Base-by-base conservation (phyloP, 2,113 vertebrate genomes). In the Trichomycterus rosablanca region DNA sequence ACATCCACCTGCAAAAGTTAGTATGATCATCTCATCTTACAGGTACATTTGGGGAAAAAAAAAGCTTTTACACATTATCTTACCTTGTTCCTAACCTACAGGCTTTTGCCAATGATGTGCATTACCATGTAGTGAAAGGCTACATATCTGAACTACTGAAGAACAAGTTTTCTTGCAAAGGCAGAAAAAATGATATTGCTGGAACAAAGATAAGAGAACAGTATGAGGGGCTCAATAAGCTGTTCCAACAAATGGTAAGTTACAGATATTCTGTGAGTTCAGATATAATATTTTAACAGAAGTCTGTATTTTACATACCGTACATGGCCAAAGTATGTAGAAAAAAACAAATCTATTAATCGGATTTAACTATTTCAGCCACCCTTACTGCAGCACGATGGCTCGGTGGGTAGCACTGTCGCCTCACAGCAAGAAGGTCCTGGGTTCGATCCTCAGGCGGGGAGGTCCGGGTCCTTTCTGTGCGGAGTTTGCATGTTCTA, bases 161-260 rank as follows among this genome's bases (percentile, higher is more conserved):
- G 15, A 63, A 54, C 22, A 63, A 68, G 28, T 68, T 49, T 14
- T 72, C 65, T 11, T 72, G 70, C 35, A 72, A 68, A 68, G 66
- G 61, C 28, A 28, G 0, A 4, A 72, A 59, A 22, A 68, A 68
- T 9, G 42, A 64, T 7, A 14, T 12, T 20, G 70, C 65, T 44
- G 70, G 64, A 2, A 7, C 11, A 26, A 68, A 72, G 26, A 35
- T 72, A 1, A 49, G 18, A 53, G 8, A 16, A 14, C 59, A 72
- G 45, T 72, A 59, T 59, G 34, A 34, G n/a, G 20, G 43, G 20
- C 48, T 72, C 22, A 50, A 14, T 1, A 59, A 48, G 3, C 49
- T 63, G n/a, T 72, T 59, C 46, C 4, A 11, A 19, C 59, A 72
- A 54, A 72, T 72, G 70, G 70, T 68, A 68, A 68, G 20, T 63